Evolutionary conservation across 1,140 invertebrate genomes (phyloP).

Genomic region (Meloidogyne floridensis): DNA sequence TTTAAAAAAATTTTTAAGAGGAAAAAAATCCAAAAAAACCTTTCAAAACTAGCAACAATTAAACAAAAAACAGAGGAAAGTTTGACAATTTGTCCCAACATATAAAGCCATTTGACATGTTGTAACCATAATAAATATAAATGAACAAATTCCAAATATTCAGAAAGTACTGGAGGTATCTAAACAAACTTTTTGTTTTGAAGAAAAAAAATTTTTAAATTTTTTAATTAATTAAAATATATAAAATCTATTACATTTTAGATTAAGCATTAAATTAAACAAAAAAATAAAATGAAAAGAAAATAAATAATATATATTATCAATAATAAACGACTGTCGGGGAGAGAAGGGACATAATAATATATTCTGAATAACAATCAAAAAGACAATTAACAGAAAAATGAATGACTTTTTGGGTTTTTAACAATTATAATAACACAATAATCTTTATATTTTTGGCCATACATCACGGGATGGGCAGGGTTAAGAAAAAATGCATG

Average conservation of each 20-base stretch:
- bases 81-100: conserved; percentile 62
- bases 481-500: too few species aligned
- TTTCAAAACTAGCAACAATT: conserved; percentile 60
- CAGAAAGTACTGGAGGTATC: conserved; percentile 52
- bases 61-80: conserved; percentile 63
- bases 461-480: too few species aligned
- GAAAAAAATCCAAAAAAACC: conserved; percentile 31
- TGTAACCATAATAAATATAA: conserved; percentile 54
- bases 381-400: too few species aligned
- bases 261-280: neutral
- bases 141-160: conserved; percentile 46
- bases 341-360: too few species aligned
- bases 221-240: neutral
- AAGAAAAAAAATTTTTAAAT: neutral
- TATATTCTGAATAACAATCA: too few species aligned
- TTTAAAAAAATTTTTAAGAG: neutral
- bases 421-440: too few species aligned
- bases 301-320: too few species aligned
- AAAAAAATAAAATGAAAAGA: conserved; percentile 10
- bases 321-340: too few species aligned
- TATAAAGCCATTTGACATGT: conserved; percentile 47
- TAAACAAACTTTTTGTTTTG: conserved; percentile 20
- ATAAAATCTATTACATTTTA: too few species aligned
- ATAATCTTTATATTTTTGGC: too few species aligned
- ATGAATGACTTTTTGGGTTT: too few species aligned